Evolutionary conservation across 1,140 invertebrate genomes (phyloP).

Genomic region (Wasmannia auropunctata): DNA sequence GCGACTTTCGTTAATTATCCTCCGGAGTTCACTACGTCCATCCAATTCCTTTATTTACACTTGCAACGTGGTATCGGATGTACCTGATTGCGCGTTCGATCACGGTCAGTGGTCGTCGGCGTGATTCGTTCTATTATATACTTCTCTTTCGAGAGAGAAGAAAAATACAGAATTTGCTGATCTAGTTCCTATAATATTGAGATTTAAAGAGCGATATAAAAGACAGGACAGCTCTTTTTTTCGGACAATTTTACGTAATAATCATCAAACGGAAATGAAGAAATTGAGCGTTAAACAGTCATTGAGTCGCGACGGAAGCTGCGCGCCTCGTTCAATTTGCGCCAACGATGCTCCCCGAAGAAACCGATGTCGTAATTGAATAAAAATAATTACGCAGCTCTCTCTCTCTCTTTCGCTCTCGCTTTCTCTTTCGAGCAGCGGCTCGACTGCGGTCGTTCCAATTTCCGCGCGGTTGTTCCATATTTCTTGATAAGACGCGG

Average conservation of each 20-base stretch:
- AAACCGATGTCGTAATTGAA: conserved; percentile 43
- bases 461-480: conserved; percentile 53
- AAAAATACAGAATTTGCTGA: neutral
- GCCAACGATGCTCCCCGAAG: neutral
- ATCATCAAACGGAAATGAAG: neutral
- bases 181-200: neutral
- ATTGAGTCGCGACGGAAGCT: neutral
- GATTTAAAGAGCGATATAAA: neutral
- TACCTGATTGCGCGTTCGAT: conserved; percentile 12
- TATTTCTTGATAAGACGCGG: conserved; percentile 58
- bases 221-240: neutral
- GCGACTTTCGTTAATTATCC: conserved; percentile 12
- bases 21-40: neutral
- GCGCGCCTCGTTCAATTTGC: conserved; percentile 12
- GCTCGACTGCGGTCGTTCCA: conserved; percentile 27
- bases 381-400: conserved; percentile 53
- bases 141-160: neutral
- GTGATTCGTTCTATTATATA: neutral
- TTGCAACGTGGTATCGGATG: neutral
- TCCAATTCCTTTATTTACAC: conserved; percentile 28
- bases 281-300: neutral
- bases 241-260: neutral
- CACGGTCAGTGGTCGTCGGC: neutral
- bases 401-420: no score
- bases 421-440: neutral